A percentile compares a stretch with the other conserved stretches of the same genome.
phyloP scores from a whole-genome alignment of 2,888 invertebrate species.

The Lumbricus terrestris region DNA sequence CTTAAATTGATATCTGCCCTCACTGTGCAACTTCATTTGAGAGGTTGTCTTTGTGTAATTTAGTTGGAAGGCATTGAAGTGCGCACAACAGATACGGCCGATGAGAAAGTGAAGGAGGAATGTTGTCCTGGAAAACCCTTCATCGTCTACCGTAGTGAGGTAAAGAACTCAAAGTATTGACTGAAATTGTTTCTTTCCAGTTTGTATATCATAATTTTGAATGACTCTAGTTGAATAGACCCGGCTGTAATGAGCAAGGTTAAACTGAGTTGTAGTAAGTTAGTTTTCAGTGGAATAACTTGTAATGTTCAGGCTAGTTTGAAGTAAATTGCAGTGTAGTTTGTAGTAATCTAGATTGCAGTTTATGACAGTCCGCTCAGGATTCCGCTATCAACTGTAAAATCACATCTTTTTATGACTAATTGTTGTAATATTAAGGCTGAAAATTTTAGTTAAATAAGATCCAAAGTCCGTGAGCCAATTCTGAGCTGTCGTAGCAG shows the following conservation, averaged over 20 bases:
- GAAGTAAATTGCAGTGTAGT: too few relatives aligned
- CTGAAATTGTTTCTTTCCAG: neutral
- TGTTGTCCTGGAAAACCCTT: slow-evolving; percentile 89
- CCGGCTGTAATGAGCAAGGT: neutral
- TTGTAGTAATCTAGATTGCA: too few relatives aligned
- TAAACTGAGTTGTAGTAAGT: neutral
- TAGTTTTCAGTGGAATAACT: neutral
- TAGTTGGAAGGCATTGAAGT: slow-evolving; percentile 78
- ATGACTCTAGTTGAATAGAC: neutral
- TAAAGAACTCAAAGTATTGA: slow-evolving; percentile 27
- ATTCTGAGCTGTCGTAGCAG: too few relatives aligned
- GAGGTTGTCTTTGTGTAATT: neutral
- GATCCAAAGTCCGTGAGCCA: too few relatives aligned
- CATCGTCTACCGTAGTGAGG: slow-evolving; percentile 60
- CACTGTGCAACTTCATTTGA: neutral
- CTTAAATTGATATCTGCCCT: too few relatives aligned
- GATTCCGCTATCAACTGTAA: too few relatives aligned
- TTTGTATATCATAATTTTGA: neutral
- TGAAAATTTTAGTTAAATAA: too few relatives aligned
- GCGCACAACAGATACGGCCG: slow-evolving; percentile 71
- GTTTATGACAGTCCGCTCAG: too few relatives aligned
- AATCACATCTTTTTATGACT: too few relatives aligned
- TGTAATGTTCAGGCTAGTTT: too few relatives aligned
- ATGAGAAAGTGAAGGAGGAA: slow-evolving; percentile 83
- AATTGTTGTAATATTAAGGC: too few relatives aligned